Evolutionary conservation across 2,797 vertebrate species (phyloP), one percentile per base, ranked within the genome.

Genomic region (Crypturellus tataupa): DNA sequence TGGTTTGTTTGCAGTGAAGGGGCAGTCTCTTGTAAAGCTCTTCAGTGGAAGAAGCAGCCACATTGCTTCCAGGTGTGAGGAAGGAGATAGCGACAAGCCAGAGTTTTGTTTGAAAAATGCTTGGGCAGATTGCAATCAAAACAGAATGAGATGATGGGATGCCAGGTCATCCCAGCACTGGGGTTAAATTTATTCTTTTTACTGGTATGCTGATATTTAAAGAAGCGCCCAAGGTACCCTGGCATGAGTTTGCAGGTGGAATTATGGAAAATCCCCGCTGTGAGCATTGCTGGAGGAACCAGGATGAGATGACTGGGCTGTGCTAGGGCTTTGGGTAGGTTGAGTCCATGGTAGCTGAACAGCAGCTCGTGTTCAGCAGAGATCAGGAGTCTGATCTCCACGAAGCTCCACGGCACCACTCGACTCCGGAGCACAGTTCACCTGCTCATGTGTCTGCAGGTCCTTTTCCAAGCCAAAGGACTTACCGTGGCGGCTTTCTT

Each of bases 161-260:
- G 42, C 51, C 49, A 58, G 42, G 65, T 31, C 18, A 53, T 33
- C 20, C 13, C 27, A 67, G 23, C 9, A 19, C 27, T 0, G 0
- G 39, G 67, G 9, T 39, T 75, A 42, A 29, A 59, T 24, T 9
- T 20, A 27, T 68, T 29, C 47, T 49, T 1, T 0, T 53, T 14
- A 15, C 39, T 85, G 65, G 31, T 17, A 70, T 60, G 25, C 25
- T 63, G 39, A 39, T 77, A 19, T 49, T 71, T 37, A 70, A 55
- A 47, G 51, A 37, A 21, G 24, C 7, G 21, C 29, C 12, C 11
- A 44, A 55, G 24, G 11, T 21, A 47, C 7, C 3, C 1, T 13
- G 33, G 65, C 53, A 42, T 69, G 39, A 79, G 60, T 78, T 62
- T 80, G 3, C 9, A 11, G 13, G 40, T n/a, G 11, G 80, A 87